Conservation (phyloP, 2,113 vertebrate genomes). For the Zapornia atra region DNA sequence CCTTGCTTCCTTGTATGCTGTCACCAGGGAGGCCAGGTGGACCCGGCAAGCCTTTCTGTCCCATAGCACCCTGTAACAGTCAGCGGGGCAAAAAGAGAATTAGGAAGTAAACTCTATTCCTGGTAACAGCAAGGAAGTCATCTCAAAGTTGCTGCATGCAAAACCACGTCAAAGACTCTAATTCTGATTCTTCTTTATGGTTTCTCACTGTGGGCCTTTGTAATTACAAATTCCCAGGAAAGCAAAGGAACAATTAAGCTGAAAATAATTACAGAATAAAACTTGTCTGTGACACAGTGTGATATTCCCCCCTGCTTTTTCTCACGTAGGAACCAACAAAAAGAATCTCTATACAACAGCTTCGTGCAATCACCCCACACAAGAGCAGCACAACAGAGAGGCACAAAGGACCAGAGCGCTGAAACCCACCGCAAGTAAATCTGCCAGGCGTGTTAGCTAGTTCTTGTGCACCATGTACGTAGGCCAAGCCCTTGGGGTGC, state of each 20-base stretch:
- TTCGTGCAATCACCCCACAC: neutral
- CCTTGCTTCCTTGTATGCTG: constrained; percentile 85
- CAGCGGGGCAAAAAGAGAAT: neutral
- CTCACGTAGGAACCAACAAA: neutral
- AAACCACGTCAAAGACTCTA: neutral
- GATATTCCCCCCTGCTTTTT: neutral
- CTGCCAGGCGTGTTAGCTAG: neutral
- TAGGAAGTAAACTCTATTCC: neutral
- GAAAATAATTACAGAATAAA: neutral
- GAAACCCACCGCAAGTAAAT: neutral
- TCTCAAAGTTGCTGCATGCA: neutral
- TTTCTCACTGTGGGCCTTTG: neutral
- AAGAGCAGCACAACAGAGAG: neutral
- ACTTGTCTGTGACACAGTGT: neutral
- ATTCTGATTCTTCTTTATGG: neutral
- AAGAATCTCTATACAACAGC: neutral
- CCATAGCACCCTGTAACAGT: constrained; percentile 76
- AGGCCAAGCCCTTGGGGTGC: neutral
- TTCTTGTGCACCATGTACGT: neutral
- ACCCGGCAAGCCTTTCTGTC: constrained; percentile 78
- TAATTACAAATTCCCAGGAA: neutral
- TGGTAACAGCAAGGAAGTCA: neutral
- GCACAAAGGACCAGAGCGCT: neutral
- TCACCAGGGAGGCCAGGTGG: constrained; percentile 74
- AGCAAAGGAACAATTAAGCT: neutral